Evolutionary conservation across 2,888 invertebrate species (phyloP).

Genomic region (Heteromyza rotundicornis): DNA sequence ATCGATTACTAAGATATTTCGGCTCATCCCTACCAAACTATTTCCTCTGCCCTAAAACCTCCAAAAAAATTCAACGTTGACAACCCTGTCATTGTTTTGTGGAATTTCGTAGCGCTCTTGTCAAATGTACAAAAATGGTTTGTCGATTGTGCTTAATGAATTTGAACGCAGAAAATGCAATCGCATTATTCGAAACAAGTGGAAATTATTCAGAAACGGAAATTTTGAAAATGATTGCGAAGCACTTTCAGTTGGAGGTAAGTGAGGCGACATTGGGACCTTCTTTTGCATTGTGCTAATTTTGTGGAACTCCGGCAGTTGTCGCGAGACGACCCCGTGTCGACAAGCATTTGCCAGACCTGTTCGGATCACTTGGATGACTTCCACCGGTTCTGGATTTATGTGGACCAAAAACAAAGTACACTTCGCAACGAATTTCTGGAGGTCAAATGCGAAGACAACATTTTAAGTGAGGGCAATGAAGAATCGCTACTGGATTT

Average conservation of each 20-base stretch:
- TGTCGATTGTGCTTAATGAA: conserved; percentile 47
- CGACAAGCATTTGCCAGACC: conserved; percentile 30
- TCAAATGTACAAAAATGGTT: conserved; percentile 40
- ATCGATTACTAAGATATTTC: too few relatives aligned
- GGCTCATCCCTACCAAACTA: too few relatives aligned
- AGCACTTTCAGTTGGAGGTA: conserved; percentile 47
- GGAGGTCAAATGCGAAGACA: too few relatives aligned
- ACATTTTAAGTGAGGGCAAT: conserved; percentile 29
- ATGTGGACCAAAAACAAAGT: conserved; percentile 33
- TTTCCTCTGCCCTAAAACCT: too few relatives aligned
- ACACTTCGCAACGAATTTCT: too few relatives aligned
- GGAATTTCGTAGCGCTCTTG: too few relatives aligned
- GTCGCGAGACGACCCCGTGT: conserved; percentile 18
- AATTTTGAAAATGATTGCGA: conserved; percentile 48
- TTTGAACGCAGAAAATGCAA: conserved; percentile 40
- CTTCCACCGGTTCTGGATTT: conserved; percentile 33
- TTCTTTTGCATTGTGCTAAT: background rate
- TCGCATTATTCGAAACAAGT: conserved; percentile 41
- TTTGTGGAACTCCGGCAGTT: conserved; percentile 6
- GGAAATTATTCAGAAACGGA: too few relatives aligned
- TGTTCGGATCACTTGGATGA: conserved; percentile 33
- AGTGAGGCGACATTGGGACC: conserved; percentile 4
- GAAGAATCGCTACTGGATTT: too few relatives aligned
- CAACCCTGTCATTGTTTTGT: too few relatives aligned
- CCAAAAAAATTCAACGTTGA: background rate